Evolutionary conservation across 2,113 vertebrate genomes (phyloP).

Genomic region (Dissostichus mawsoni): DNA sequence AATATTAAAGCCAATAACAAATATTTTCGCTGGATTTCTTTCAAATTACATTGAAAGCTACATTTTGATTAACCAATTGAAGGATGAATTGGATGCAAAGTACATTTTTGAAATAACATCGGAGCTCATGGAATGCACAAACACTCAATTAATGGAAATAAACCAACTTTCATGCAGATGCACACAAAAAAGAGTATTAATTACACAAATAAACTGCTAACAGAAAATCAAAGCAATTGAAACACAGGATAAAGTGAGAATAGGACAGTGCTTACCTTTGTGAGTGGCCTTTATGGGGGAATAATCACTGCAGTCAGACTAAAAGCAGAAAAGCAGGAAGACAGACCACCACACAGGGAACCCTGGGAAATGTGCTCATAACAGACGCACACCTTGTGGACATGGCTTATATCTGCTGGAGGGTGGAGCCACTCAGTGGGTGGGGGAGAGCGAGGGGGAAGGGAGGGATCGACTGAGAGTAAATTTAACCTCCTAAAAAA

Average conservation of each 20-base stretch:
- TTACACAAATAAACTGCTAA: neutral
- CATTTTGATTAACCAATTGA: neutral
- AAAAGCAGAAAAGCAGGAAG: slow-evolving; percentile 43
- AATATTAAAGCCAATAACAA: neutral
- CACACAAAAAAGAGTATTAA: neutral
- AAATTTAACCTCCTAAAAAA: slow-evolving; percentile 42
- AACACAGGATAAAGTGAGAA: neutral
- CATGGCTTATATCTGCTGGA: slow-evolving; percentile 75
- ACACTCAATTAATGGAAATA: neutral
- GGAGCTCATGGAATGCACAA: neutral
- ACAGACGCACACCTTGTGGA: slow-evolving; percentile 70
- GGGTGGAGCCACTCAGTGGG: slow-evolving; percentile 72
- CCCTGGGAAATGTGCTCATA: slow-evolving; percentile 68
- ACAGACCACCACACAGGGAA: slow-evolving; percentile 57
- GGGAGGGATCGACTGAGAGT: slow-evolving; percentile 38
- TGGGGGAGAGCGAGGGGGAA: slow-evolving; percentile 25
- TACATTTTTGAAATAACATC: neutral
- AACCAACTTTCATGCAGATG: neutral
- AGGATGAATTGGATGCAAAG: neutral
- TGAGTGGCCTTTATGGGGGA: slow-evolving; percentile 49
- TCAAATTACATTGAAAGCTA: neutral
- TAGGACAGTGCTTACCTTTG: slow-evolving; percentile 66
- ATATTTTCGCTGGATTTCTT: neutral
- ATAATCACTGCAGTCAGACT: slow-evolving; percentile 65
- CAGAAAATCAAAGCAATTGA: neutral